Evolutionary conservation across 2,113 vertebrate genomes (phyloP), one percentile per base, ranked within the genome.

Genomic region (Parotia lawesii): DNA sequence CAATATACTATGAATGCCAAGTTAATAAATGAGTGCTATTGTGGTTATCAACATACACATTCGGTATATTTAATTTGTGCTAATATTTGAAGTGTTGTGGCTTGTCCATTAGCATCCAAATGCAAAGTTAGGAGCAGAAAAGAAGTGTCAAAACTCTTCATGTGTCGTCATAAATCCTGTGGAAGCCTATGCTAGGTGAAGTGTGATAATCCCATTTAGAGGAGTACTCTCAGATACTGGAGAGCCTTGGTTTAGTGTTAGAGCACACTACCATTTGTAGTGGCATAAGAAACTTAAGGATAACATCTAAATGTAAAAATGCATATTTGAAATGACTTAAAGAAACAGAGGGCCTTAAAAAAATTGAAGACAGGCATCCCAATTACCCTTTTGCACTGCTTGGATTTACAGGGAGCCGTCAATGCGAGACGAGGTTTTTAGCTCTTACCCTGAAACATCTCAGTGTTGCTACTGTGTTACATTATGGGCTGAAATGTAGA

Each of bases 131-230:
- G 65, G 51, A 73, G 33, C 12, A 37, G 33, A 66, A 74, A 33
- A 71, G 15, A 40, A 66, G 33, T 33, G 18, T 71, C 33, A 40
- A 42, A 91, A 51, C 37, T 38, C 44, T 54, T 50, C 15, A 4
- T 38, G 2, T 11, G 4, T 72, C 15, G 18, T 76, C 23, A 53
- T 72, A 69, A 69, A 47, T 60, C 0, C 0, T n/a, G 13, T 1
- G 3, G 51, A 16, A 83, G 21, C 24, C 15, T 47, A 27, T 56
- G 22, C 33, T 65, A 48, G 0, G 2, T 48, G 27, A 58, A 73
- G 20, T 44, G 8, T 35, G 44, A 54, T 74, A 42, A 50, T 81
- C 20, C 23, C 2, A 1, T 42, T 57, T 35, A 50, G 31, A 84
- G 37, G 50, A 35, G 5, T 40, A 35, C 29, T 51, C 28, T 85